Evolutionary conservation across 2,797 vertebrate species (phyloP), one percentile per base, ranked within the genome.

Genomic region (Vespertilio murinus): DNA sequence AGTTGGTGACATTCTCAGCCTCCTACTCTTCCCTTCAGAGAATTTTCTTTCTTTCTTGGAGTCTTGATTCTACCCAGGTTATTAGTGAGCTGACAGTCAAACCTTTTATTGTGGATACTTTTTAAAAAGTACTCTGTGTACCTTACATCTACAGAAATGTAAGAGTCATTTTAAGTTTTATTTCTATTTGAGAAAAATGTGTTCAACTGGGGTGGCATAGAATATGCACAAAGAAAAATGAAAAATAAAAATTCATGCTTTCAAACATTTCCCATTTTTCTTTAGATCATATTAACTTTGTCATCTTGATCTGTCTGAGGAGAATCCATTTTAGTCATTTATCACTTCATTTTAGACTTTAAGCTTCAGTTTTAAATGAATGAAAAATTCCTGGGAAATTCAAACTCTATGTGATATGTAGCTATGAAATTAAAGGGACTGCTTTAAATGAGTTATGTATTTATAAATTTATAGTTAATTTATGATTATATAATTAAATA

Each of bases 101-200:
- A 7, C 59, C n/a, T 91, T 94, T 94, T 35, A 88, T 90, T 92
- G 87, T 88, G 25, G 28, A 81, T 69, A 65, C 7, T 89, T 88
- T 59, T 61, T 54, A 14, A 74, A 93, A 89, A 90, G 17, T 61
- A 59, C 30, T 67, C 86, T 77, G 67, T 80, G 47, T 23, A 35
- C 12, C 11, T 73, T 40, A 91, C 80, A 12, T 92, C 16, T 54
- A 65, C 0, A 54, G 25, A 61, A 74, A 73, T 69, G 0, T 65
- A 86, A 91, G n/a, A 28, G 8, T 86, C 45, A 91, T 82, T 74
- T n/a, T 12, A 93, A 42, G 12, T 85, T 91, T 82, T 75, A 69
- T 95, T 96, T 93, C 56, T 61, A 28, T 64, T 69, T 82, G 33
- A 82, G 65, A 74, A 82, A 88, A 90, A 61, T 52, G 28, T 13